These are phyloP conservation scores for Sphaeridia pumilis DNA, from an alignment of 2,888 invertebrate genomes.

Conservation along the genomic window DNA sequence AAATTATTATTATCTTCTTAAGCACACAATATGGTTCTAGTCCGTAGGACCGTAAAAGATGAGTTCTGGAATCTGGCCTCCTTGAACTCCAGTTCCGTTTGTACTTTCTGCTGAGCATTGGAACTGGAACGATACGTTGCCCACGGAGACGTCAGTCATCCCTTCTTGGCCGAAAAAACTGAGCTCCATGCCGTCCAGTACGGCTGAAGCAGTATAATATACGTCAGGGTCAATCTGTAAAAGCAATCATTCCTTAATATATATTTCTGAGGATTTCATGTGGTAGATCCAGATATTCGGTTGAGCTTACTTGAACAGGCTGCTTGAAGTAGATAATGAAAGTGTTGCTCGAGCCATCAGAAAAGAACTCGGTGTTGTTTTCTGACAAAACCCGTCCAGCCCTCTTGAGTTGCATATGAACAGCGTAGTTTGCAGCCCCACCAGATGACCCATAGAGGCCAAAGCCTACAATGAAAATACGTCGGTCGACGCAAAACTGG, in stretches of 20 bases:
- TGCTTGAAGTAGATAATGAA: slow-evolving; percentile 76
- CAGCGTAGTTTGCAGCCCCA: slow-evolving; percentile 88
- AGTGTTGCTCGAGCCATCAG: slow-evolving; percentile 90
- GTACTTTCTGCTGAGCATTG: slow-evolving; percentile 95
- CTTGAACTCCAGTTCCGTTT: slow-evolving; percentile 76
- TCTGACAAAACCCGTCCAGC: slow-evolving; percentile 78
- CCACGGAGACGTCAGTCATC: slow-evolving; percentile 83
- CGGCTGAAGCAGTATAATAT: slow-evolving; percentile 90
- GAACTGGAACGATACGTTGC: slow-evolving; percentile 90
- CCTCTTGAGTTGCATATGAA: slow-evolving; percentile 84
- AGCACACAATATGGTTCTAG: too few species aligned
- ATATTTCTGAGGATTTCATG: neutral
- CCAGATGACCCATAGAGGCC: slow-evolving; percentile 93
- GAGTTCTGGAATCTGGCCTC: slow-evolving; percentile 92
- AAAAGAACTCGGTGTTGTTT: slow-evolving; percentile 86
- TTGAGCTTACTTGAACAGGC: slow-evolving; percentile 45
- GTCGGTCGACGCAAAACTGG: slow-evolving; percentile 88
- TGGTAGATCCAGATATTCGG: neutral
- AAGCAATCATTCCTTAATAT: neutral
- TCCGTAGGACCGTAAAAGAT: slow-evolving; percentile 74
- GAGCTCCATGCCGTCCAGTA: slow-evolving; percentile 82
- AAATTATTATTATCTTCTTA: too few species aligned
- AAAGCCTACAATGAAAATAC: slow-evolving; percentile 91
- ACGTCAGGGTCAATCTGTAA: slow-evolving; percentile 75
- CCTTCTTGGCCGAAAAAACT: slow-evolving; percentile 97